These are phyloP conservation scores for Cygnus buccinator DNA, from an alignment of 2,113 vertebrate species.

Conservation along the genomic window DNA sequence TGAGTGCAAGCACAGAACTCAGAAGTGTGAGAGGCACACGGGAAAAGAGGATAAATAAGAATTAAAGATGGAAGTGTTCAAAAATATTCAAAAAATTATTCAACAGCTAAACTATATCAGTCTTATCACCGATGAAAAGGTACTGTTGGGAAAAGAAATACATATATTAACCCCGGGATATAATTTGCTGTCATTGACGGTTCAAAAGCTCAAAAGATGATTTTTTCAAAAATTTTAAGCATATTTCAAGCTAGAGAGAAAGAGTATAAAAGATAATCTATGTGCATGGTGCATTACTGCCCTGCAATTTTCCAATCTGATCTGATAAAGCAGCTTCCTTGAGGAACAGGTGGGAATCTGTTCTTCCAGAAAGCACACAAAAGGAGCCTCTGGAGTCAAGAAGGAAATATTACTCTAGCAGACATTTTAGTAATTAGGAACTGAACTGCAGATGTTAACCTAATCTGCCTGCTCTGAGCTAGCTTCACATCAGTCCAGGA, in stretches of 20 bases:
- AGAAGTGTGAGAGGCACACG: rapidly evolving
- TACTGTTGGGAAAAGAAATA: neutral
- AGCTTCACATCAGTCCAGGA: neutral
- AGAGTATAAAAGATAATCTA: neutral
- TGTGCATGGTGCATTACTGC: neutral
- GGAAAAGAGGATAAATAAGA: neutral
- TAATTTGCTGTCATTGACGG: neutral
- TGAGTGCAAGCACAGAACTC: neutral
- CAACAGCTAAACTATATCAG: neutral
- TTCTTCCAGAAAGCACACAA: neutral
- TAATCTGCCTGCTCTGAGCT: neutral
- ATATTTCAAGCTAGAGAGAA: neutral
- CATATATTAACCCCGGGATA: neutral
- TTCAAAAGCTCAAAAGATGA: neutral
- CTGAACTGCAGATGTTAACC: neutral
- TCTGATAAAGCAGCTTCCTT: neutral
- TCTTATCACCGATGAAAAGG: neutral
- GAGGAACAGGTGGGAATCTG: neutral
- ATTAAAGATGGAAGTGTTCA: neutral
- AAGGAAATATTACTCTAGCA: neutral
- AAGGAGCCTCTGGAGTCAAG: neutral
- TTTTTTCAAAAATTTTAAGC: neutral
- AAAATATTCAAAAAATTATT: neutral
- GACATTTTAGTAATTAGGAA: neutral
- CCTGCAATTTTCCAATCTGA: neutral